Percentiles rank a stretch among this genome's conserved stretches.
phyloP scores from a whole-genome alignment of 2,888 invertebrate genomes.

The Smittia aterrima region DNA sequence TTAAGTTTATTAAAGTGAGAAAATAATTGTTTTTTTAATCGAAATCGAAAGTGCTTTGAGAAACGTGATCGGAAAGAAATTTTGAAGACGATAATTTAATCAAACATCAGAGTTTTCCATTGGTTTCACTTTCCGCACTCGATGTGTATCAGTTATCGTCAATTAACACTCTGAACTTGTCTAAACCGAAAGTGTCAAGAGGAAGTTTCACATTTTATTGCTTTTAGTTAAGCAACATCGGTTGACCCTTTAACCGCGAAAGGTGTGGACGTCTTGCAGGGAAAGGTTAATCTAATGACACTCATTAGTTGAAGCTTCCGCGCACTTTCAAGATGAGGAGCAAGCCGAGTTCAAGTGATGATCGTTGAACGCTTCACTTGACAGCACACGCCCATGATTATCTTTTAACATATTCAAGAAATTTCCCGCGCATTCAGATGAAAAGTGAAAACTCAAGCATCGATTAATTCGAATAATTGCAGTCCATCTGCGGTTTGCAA shows the following conservation, averaged over 20 bases:
- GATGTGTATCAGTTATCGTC: neutral
- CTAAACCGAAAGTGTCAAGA: neutral
- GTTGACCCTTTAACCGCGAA: neutral
- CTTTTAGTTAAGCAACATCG: neutral
- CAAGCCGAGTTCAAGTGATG: neutral
- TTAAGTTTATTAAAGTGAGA: neutral
- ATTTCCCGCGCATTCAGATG: neutral
- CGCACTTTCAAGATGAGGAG: neutral
- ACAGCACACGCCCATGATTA: neutral
- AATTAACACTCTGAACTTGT: neutral
- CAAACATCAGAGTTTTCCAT: neutral
- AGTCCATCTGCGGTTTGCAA: neutral
- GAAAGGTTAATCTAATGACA: no score
- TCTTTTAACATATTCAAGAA: neutral
- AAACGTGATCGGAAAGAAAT: neutral
- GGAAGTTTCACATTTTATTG: neutral
- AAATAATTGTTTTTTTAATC: neutral
- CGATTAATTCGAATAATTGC: neutral
- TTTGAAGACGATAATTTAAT: slow-evolving; percentile 9
- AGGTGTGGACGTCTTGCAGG: neutral
- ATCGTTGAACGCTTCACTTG: neutral
- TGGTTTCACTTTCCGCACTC: neutral
- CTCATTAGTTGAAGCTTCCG: neutral
- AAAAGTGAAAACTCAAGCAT: neutral
- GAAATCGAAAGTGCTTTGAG: slow-evolving; percentile 4